These are phyloP conservation scores for Erannis defoliaria DNA, from an alignment of 2,888 invertebrate genomes.

Conservation along the genomic window DNA sequence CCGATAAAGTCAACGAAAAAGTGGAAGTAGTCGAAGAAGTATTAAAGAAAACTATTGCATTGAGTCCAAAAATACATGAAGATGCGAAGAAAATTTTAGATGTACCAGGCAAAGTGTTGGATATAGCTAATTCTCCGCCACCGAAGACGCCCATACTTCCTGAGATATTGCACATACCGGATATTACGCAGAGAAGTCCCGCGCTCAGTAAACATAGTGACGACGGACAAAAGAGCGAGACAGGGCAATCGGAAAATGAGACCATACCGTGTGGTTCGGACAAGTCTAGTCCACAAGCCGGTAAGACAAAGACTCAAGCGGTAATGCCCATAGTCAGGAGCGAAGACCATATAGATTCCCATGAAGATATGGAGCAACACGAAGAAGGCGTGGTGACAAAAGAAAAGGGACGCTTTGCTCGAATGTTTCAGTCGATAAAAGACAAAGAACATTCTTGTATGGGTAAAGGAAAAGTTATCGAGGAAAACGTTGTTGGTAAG, in stretches of 20 bases:
- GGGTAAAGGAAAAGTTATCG: conserved; percentile 82
- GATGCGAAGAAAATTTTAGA: conserved; percentile 68
- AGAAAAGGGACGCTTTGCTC: conserved; percentile 77
- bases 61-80: conserved; percentile 64
- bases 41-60: conserved; percentile 68
- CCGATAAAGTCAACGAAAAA: conserved; percentile 60
- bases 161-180: conserved; percentile 75
- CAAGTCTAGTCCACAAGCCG: conserved; percentile 79
- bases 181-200: conserved; percentile 75
- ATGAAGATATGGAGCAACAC: conserved; percentile 52
- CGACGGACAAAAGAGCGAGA: conserved; percentile 78
- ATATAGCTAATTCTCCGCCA: conserved; percentile 75
- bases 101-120: conserved; percentile 69
- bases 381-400: conserved; percentile 74
- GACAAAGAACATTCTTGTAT: conserved; percentile 82
- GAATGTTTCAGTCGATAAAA: conserved; percentile 76
- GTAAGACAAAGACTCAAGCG: conserved; percentile 80
- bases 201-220: conserved; percentile 77
- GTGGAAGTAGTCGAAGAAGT: conserved; percentile 70
- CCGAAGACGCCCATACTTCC: conserved; percentile 78
- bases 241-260: conserved; percentile 80
- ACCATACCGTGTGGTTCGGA: conserved; percentile 82
- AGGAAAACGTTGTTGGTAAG: conserved; percentile 77
- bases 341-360: conserved; percentile 73
- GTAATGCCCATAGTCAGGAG: conserved; percentile 81